Base-by-base conservation (phyloP, 1,140 invertebrate genomes). In the Pogonomyrmex barbatus region DNA sequence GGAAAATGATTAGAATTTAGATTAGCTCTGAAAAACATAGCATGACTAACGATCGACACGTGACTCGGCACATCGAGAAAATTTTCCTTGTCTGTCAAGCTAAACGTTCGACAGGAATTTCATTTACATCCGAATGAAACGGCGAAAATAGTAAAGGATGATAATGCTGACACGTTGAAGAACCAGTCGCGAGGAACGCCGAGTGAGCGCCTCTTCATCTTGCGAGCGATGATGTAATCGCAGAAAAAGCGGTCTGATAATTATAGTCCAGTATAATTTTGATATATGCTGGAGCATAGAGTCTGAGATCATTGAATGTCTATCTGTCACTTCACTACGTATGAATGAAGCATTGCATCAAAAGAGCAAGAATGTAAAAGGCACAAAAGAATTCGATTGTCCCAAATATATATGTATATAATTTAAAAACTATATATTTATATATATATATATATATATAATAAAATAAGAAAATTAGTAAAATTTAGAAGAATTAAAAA, bases 141-240 rank as follows among this genome's bases (percentile, higher is more conserved):
- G 5, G 14, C 45, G 3, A 33, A 50, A 54, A 50, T 73, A 33
- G 3, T 17, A 45, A 68, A 56, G 50, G 4, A 81, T 3, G 50
- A 81, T 81, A 73, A 60, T 6, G 36, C 42, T 45, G 45, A 12
- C 8, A 36, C 10, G 17, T 47, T 2, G 50, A 5, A 24, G 39
- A 71, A 71, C 52, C 54, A 47, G 60, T 82, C 42, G 39, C 14
- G 54, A 47, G 14, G 5, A 9, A 36, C 36, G 24, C 2, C 30
- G 39, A 60, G 42, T 73, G 54, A 52, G 24, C 2, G 30, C 56
- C 4, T n/a, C 45, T 56, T 70, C 3, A 67, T 39, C 30, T 14
- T 54, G 30, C 17, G 30, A 50, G 52, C 42, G 42, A 50, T 83
- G 54, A 83, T 12, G 79, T 73, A 75, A 83, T 60, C 79, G 17